These are phyloP conservation scores for Peromyscus nudipes DNA, from an alignment of 2,797 vertebrate species.

Conservation along the genomic window DNA sequence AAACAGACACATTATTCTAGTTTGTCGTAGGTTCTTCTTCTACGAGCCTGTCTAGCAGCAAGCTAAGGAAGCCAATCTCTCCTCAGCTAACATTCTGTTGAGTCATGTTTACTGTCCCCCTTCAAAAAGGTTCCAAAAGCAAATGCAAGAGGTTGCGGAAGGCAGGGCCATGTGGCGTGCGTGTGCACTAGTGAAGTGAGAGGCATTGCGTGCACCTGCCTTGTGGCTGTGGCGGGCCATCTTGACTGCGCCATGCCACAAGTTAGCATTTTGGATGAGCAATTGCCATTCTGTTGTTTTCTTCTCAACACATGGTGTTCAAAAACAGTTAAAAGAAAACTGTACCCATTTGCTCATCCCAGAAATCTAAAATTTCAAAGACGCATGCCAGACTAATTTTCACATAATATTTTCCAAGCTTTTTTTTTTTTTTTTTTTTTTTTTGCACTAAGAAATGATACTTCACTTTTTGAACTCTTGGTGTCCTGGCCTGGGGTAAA, in stretches of 20 bases:
- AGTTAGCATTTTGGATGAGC: constrained; percentile 92
- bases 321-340: constrained; percentile 92
- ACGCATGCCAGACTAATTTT: constrained; percentile 89
- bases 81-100: constrained; percentile 73
- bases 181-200: constrained; percentile 84
- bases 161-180: constrained; percentile 88
- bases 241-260: constrained; percentile 87
- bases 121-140: constrained; percentile 85
- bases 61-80: constrained; percentile 71
- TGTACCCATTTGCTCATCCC: constrained; percentile 91
- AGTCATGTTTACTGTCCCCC: constrained; percentile 82
- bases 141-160: constrained; percentile 87
- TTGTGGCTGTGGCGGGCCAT: constrained; percentile 87
- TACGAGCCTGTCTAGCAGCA: constrained; percentile 78
- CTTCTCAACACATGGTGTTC: constrained; percentile 92
- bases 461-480: constrained; percentile 84
- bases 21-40: constrained; percentile 61
- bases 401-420: constrained; percentile 85
- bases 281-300: constrained; percentile 93
- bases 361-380: constrained; percentile 88
- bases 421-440: constrained; percentile 63
- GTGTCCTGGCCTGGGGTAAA: constrained; percentile 81
- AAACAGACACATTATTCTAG: constrained; percentile 63
- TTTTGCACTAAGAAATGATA: constrained; percentile 72
- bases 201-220: constrained; percentile 89